Base-by-base conservation (phyloP, 1,140 invertebrate genomes). In the Atta colombica region DNA sequence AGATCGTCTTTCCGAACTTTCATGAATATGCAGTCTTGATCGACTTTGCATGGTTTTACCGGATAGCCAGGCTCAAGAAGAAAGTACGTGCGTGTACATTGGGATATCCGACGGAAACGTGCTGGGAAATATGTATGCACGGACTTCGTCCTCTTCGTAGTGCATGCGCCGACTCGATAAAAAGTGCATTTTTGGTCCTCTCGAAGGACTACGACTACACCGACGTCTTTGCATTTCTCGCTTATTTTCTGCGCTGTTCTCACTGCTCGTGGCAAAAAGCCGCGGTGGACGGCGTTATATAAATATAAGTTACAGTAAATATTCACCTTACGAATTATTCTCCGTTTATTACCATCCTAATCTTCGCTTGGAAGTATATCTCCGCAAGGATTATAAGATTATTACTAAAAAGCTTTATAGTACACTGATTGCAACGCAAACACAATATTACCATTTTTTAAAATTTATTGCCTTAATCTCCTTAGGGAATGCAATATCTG, bases 51-150 rank as follows among this genome's bases (percentile, higher is more conserved):
- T 87, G 85, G 80, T 89, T 88, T 45, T 87, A 88, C 85, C 88
- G 86, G 80, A 75, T 74, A 84, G 80, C 80, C 69, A 45, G 69
- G 69, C 80, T 90, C 88, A 85, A 65, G 77, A 90, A 77, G 45
- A 81, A 69, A 81, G 68, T 61, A 88, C 74, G 86, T 80, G 87
- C 77, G 74, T 84, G 78, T 86, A 85, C 77, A 77, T 51, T 55
- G 74, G 63, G 77, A 78, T 89, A 91, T 75, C 71, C 88, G 65
- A 51, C 68, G 84, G 78, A 81, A 91, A 93, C 91, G 89, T 93
- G 90, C 91, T 63, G 77, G 85, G 88, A 92, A 93, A 93, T 93
- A 93, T 93, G 87, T 87, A 93, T 91, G 89, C 65, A 66, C 77
- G 84, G 88, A 65, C 86, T 82, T 45, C 71, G 84, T 86, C 87